Evolutionary conservation across 2,113 vertebrate genomes (phyloP).

Genomic region (Silurus meridionalis): DNA sequence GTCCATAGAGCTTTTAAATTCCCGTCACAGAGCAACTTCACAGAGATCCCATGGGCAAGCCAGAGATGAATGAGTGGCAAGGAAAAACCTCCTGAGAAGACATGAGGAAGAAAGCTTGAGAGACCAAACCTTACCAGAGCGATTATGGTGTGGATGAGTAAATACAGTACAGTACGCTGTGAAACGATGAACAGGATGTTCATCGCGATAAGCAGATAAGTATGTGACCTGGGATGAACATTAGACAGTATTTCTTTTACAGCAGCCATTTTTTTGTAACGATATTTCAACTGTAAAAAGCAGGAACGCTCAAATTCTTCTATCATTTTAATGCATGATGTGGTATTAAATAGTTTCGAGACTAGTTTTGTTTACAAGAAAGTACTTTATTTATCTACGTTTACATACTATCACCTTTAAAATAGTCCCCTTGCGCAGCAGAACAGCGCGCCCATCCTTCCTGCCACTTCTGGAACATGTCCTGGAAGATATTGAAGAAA

Average conservation of each 20-base stretch:
- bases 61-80: neutral
- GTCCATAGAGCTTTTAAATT: neutral
- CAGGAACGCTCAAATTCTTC: too few relatives aligned
- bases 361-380: too few relatives aligned
- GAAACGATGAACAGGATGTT: neutral
- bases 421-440: too few relatives aligned
- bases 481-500: neutral
- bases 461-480: too few relatives aligned
- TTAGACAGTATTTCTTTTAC: neutral
- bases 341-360: too few relatives aligned
- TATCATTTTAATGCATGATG: too few relatives aligned
- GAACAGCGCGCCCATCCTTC: too few relatives aligned
- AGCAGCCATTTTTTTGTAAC: neutral
- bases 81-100: neutral
- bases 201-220: neutral
- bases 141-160: neutral
- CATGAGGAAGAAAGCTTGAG: neutral
- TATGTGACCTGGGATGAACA: neutral
- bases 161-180: neutral
- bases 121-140: neutral
- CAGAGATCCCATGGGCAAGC: neutral
- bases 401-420: too few relatives aligned
- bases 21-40: neutral
- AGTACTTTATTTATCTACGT: too few relatives aligned
- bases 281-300: too few relatives aligned